Evolutionary conservation across 2,113 vertebrate species (phyloP).

Genomic region (Athene noctua): DNA sequence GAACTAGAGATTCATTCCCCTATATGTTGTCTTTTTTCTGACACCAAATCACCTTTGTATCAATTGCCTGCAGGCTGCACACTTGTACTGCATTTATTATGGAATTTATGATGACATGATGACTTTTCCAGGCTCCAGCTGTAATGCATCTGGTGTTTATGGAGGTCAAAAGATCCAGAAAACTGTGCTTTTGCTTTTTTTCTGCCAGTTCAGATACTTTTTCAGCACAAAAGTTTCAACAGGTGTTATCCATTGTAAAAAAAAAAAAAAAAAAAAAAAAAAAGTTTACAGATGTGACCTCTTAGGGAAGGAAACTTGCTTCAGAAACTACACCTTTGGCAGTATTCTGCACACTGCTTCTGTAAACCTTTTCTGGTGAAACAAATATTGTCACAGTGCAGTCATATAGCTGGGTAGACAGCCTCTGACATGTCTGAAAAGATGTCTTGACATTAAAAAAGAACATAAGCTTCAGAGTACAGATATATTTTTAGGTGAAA

Average conservation of each 20-base stretch:
- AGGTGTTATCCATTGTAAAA: neutral
- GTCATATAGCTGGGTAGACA: neutral
- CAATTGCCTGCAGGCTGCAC: slow-evolving; percentile 45
- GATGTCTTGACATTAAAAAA: neutral
- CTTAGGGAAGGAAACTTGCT: neutral
- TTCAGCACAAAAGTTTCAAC: neutral
- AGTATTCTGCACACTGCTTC: neutral
- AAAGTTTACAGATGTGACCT: neutral
- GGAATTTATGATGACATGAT: neutral
- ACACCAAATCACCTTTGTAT: neutral
- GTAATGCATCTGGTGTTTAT: slow-evolving; percentile 9
- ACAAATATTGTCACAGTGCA: neutral
- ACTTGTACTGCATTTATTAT: neutral
- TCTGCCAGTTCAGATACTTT: neutral
- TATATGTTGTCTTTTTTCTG: neutral
- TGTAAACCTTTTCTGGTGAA: neutral
- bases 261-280: neutral
- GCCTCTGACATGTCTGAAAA: neutral
- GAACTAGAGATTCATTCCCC: neutral
- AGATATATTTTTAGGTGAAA: neutral
- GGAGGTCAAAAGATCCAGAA: slow-evolving; percentile 14
- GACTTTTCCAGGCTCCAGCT: slow-evolving; percentile 30
- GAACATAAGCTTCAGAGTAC: neutral
- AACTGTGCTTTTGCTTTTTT: neutral
- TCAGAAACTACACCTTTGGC: neutral